A percentile compares a stretch with the other conserved stretches of the same genome.
phyloP scores from a whole-genome alignment of 2,113 vertebrate genomes.

The Xenus cinereus region DNA sequence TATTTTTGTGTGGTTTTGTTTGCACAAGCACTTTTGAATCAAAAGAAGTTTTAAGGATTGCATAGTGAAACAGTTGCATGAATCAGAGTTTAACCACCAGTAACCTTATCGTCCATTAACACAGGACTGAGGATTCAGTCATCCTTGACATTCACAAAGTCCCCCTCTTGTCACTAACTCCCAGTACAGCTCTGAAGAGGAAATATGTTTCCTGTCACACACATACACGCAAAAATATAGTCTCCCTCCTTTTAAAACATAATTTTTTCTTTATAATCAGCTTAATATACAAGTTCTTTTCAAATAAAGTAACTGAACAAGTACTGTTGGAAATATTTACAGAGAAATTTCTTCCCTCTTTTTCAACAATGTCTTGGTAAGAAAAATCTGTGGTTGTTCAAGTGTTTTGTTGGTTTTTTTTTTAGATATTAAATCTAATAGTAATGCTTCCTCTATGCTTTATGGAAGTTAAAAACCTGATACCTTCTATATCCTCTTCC shows the following conservation, averaged over 20 bases:
- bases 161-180: background rate
- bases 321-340: background rate
- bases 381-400: background rate
- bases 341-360: background rate
- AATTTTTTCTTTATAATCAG: background rate
- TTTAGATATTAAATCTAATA: background rate
- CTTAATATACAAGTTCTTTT: background rate
- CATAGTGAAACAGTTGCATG: background rate
- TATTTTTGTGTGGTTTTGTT: background rate
- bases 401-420: background rate
- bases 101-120: background rate
- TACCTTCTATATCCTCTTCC: background rate
- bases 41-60: background rate
- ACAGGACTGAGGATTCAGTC: background rate
- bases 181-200: background rate
- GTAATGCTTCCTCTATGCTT: background rate
- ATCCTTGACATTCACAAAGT: background rate
- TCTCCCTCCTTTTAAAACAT: background rate
- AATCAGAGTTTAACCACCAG: background rate
- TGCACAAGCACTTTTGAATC: background rate
- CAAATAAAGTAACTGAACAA: background rate
- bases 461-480: background rate
- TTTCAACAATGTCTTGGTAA: background rate
- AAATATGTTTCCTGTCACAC: background rate
- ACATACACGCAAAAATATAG: background rate